Conservation (phyloP, 2,113 vertebrate species). For the Mustelus asterias region DNA sequence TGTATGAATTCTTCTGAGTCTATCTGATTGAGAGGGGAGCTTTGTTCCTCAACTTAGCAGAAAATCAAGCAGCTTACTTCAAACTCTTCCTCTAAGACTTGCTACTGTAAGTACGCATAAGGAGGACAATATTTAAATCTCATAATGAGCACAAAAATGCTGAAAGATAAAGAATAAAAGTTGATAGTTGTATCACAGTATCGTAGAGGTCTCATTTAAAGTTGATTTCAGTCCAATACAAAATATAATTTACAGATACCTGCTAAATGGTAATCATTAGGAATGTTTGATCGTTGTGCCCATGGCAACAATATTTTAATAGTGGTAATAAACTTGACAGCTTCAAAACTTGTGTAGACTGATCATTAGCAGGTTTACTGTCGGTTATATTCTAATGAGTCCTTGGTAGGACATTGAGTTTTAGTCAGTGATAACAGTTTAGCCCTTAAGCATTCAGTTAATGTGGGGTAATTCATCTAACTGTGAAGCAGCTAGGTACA, state of each 20-base stretch:
- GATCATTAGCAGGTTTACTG: neutral
- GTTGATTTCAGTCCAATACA: neutral
- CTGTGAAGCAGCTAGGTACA: neutral
- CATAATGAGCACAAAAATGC: neutral
- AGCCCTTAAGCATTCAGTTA: slow-evolving; percentile 13
- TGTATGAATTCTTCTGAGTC: neutral
- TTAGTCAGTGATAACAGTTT: slow-evolving; percentile 15
- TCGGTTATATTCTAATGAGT: slow-evolving; percentile 18
- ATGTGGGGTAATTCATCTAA: slow-evolving; percentile 24
- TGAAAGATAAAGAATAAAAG: neutral
- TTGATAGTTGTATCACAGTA: neutral
- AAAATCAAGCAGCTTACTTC: neutral
- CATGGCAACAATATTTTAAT: neutral
- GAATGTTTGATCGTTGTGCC: neutral
- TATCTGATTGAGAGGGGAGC: neutral
- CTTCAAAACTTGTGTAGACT: neutral
- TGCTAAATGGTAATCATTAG: neutral
- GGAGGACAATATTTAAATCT: neutral
- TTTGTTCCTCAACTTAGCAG: neutral
- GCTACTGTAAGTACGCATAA: neutral
- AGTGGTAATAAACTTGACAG: slow-evolving; percentile 21
- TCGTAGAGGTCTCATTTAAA: neutral
- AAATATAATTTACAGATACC: neutral
- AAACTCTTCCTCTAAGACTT: neutral
- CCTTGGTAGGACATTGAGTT: slow-evolving; percentile 28